Conservation (phyloP, 1,140 invertebrate species). For the Venturia canescens region DNA sequence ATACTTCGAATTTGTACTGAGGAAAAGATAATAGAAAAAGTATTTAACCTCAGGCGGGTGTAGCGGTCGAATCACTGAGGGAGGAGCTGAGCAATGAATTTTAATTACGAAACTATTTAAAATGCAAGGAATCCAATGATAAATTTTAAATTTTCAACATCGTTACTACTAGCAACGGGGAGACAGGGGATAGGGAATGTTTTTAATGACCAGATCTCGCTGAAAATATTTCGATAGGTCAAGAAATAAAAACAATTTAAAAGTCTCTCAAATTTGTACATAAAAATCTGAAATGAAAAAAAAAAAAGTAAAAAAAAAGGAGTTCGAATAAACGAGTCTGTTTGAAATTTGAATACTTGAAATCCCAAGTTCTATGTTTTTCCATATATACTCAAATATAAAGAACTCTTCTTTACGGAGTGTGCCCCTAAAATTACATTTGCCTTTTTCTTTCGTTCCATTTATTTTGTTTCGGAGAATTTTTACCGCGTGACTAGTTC, state of each 20-base stretch:
- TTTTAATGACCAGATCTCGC: background rate
- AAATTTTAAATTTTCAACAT: background rate
- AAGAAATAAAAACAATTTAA: background rate
- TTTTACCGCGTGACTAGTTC: background rate
- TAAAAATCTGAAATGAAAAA: background rate
- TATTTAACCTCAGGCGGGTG: slow-evolving; percentile 9
- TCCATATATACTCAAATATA: background rate
- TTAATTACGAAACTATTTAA: slow-evolving; percentile 32
- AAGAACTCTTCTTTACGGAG: background rate
- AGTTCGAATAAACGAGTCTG: no score
- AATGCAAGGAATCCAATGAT: background rate
- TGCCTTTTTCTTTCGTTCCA: background rate
- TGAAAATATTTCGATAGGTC: background rate
- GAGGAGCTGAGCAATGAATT: slow-evolving; percentile 17
- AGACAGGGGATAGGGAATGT: background rate
- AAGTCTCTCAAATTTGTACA: background rate
- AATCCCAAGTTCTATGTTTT: background rate
- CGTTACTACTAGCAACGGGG: background rate
- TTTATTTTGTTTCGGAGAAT: background rate
- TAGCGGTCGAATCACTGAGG: slow-evolving; percentile 14
- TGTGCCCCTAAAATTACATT: background rate
- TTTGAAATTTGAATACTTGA: background rate
- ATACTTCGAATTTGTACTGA: background rate
- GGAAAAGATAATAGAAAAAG: background rate
- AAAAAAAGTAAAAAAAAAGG: no score